phyloP scores from a whole-genome alignment of 2,888 invertebrate species.

The Drosophila anomelani region DNA sequence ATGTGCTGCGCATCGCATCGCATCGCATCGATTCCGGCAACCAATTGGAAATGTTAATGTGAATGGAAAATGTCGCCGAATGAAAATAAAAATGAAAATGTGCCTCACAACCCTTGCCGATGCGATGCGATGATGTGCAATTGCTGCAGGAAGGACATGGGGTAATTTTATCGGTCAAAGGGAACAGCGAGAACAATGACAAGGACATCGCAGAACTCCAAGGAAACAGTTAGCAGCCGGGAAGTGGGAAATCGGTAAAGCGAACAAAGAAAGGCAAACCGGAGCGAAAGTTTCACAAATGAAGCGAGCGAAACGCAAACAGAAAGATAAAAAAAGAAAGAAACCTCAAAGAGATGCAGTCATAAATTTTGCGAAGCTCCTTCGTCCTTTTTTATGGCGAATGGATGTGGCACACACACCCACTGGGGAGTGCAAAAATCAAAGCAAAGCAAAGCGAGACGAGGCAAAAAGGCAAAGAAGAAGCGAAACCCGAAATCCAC shows the following conservation, averaged over 20 bases:
- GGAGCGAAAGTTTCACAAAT: conserved; percentile 17
- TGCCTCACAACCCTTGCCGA: not conserved
- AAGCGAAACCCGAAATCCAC: conserved; percentile 27
- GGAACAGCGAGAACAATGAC: not conserved
- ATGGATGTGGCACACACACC: not conserved
- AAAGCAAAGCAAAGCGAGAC: conserved; percentile 18
- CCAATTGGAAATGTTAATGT: conserved; percentile 4
- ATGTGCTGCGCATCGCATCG: conserved; percentile 8
- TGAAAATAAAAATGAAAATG: not conserved
- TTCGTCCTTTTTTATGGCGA: not conserved
- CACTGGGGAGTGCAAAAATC: conserved; percentile 34
- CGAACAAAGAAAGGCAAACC: conserved; percentile 2
- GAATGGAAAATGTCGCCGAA: not conserved
- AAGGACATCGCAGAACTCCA: not conserved
- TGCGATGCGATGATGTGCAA: not conserved
- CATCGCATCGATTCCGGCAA: not conserved
- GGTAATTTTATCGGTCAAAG: not conserved
- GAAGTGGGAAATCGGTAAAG: not conserved
- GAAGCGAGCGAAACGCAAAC: conserved; percentile 38
- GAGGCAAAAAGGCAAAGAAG: not conserved
- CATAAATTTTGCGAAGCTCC: conserved; percentile 29
- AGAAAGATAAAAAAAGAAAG: conserved; percentile 28
- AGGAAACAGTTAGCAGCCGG: not conserved
- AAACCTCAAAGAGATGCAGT: conserved; percentile 41
- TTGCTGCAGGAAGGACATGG: not conserved